Percentiles rank a stretch among this genome's conserved stretches.
Conservation (phyloP, 2,113 vertebrate species). For the Paramormyrops kingsleyae region DNA sequence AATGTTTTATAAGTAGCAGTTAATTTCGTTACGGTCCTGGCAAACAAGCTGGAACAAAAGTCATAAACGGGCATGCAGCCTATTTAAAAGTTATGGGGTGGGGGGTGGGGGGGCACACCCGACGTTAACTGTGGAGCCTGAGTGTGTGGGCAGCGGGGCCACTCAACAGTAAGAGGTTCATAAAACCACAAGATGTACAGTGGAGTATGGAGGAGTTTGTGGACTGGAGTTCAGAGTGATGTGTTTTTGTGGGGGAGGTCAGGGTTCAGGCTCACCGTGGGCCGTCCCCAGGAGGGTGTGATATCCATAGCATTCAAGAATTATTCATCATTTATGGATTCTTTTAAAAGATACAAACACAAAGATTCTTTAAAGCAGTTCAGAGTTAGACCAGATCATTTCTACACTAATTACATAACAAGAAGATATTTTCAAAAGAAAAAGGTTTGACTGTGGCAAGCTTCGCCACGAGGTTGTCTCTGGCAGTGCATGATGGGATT, state of each 20-base stretch:
- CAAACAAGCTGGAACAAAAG: background rate
- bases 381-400: background rate
- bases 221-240: background rate
- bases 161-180: background rate
- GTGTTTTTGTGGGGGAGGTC: background rate
- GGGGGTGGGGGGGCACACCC: background rate
- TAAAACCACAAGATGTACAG: background rate
- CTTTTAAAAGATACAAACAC: background rate
- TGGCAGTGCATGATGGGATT: slow-evolving; percentile 8
- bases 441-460: background rate
- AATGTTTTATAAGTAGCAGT: background rate
- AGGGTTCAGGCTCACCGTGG: background rate
- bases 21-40: background rate
- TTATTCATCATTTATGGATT: background rate
- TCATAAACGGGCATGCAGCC: background rate
- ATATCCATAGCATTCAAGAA: background rate
- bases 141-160: background rate
- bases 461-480: background rate
- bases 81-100: background rate
- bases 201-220: background rate
- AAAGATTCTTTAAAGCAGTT: background rate
- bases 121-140: background rate
- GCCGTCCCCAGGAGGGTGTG: background rate
- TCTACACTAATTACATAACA: background rate
- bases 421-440: background rate